Evolutionary conservation across 2,113 vertebrate genomes (phyloP).

Genomic region (Ovis canadensis): DNA sequence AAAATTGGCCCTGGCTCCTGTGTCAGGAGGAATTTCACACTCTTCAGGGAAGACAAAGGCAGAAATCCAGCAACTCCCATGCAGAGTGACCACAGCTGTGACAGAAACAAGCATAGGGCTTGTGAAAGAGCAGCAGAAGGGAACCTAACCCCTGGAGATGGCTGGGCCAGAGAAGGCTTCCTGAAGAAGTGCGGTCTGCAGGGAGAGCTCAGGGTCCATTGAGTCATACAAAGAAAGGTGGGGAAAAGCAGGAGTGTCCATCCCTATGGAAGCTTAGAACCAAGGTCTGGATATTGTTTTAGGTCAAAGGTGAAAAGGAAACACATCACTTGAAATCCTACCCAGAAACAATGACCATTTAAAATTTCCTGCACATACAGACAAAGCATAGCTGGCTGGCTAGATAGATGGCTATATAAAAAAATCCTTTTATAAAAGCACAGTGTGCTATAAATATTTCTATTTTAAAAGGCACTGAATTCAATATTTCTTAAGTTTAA

Average conservation of each 20-base stretch:
- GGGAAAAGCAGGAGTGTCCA: background rate
- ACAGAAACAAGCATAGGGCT: background rate
- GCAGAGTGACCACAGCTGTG: no score
- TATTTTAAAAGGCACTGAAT: background rate
- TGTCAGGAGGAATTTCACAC: background rate
- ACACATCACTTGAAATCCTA: background rate
- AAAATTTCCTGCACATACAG: background rate
- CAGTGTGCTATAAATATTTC: background rate
- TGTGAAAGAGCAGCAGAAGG: background rate
- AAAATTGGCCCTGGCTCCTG: background rate
- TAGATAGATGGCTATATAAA: background rate
- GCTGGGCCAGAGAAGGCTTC: background rate
- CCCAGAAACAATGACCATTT: background rate
- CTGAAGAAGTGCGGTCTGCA: background rate
- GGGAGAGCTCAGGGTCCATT: background rate
- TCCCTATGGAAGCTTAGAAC: background rate
- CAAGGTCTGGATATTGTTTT: background rate
- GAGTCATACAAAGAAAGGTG: accelerated
- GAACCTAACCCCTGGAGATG: background rate
- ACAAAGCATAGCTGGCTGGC: background rate
- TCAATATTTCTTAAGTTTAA: conserved; percentile 16
- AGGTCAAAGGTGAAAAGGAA: background rate
- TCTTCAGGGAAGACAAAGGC: background rate
- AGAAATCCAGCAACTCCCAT: background rate
- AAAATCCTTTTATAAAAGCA: conserved; percentile 24